Evolutionary conservation across 2,113 vertebrate genomes (phyloP).

Genomic region (Lates calcarifer): DNA sequence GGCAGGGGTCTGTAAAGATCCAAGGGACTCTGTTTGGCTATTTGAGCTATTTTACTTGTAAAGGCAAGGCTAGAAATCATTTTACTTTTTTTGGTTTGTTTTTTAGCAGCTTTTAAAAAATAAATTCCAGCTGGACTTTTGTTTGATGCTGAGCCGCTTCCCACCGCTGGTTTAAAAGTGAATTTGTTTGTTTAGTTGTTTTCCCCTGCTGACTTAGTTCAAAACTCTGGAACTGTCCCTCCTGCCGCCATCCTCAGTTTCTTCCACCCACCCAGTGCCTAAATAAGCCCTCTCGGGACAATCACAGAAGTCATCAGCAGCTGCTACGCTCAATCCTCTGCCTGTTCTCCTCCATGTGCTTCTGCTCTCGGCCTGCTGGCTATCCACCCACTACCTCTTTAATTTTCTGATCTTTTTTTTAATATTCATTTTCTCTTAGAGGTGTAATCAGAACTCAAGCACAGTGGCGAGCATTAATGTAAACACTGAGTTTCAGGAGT

Average conservation of each 20-base stretch:
- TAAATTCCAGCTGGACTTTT: conserved; percentile 51
- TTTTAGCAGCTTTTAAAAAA: conserved; percentile 38
- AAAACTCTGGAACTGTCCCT: conserved; percentile 58
- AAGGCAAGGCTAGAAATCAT: conserved; percentile 35
- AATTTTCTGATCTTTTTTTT: conserved; percentile 54
- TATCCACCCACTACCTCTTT: conserved; percentile 74
- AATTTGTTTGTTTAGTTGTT: conserved; percentile 53
- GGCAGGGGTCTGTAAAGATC: conserved; percentile 40
- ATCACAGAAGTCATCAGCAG: conserved; percentile 74
- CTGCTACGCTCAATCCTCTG: conserved; percentile 69
- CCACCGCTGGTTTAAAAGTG: conserved; percentile 29
- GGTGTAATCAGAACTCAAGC: conserved; percentile 54
- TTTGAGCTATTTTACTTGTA: conserved; percentile 42
- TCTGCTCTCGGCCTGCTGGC: conserved; percentile 56
- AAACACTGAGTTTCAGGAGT: conserved; percentile 25
- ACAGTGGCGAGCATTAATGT: conserved; percentile 41
- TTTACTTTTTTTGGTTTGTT: neutral
- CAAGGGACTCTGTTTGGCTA: conserved; percentile 32
- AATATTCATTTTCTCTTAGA: conserved; percentile 25
- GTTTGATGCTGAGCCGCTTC: conserved; percentile 44
- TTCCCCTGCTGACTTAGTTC: conserved; percentile 48
- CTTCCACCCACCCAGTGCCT: conserved; percentile 81
- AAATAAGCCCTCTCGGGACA: conserved; percentile 68
- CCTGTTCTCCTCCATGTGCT: conserved; percentile 65
- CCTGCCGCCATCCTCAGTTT: conserved; percentile 62